A percentile compares a stretch with the other conserved stretches of the same genome.
Evolutionary conservation across 2,113 vertebrate genomes (phyloP).

Genomic region (Notarius lentiginosus): DNA sequence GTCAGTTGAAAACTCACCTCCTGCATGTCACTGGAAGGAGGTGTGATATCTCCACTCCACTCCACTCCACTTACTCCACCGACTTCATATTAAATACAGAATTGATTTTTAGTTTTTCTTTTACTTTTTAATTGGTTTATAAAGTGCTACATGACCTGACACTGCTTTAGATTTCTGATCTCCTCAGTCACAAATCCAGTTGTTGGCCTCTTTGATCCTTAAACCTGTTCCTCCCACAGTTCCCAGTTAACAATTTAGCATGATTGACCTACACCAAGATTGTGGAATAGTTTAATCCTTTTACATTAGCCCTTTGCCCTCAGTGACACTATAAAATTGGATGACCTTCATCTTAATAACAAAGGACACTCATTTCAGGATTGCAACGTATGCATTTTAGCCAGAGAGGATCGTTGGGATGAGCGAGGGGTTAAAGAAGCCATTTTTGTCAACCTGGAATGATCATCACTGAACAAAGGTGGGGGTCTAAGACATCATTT

Average conservation of each 20-base stretch:
- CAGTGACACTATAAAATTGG: neutral
- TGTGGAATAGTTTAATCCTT: neutral
- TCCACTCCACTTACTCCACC: slow-evolving; percentile 1
- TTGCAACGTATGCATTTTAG: too few species aligned
- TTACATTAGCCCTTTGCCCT: neutral
- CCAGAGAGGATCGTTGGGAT: too few species aligned
- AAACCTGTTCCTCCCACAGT: neutral
- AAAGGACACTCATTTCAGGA: too few species aligned
- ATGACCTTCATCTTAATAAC: too few species aligned
- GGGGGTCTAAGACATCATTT: too few species aligned
- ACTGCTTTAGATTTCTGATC: neutral
- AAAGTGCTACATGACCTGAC: neutral
- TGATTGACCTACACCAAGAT: neutral
- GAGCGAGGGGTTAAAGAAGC: too few species aligned
- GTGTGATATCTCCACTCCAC: neutral
- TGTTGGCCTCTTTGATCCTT: neutral
- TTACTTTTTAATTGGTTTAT: slow-evolving; percentile 4
- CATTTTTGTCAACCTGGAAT: too few species aligned
- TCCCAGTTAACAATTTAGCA: neutral
- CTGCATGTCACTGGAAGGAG: neutral
- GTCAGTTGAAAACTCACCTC: neutral
- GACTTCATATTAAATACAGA: slow-evolving; percentile 4
- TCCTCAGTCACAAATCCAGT: neutral
- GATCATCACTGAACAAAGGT: too few species aligned
- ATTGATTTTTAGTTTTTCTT: neutral